A percentile compares a stretch with the other conserved stretches of the same genome.
Conservation (phyloP, 2,113 vertebrate genomes). For the Silurus glanis region DNA sequence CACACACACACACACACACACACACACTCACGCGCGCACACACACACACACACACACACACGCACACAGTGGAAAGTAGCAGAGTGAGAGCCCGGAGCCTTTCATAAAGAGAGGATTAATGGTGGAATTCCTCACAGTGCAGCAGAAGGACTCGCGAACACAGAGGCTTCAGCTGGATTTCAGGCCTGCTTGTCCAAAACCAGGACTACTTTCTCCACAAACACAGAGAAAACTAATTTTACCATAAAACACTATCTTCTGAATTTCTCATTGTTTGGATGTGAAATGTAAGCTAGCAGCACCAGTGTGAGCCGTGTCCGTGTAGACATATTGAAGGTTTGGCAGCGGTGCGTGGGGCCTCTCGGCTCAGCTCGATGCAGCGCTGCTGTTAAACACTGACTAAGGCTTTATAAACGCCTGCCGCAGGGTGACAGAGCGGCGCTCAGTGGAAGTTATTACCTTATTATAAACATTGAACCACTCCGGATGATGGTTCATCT, state of each 20-base stretch:
- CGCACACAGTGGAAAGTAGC: conserved; percentile 14
- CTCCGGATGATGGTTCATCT: conserved; percentile 88
- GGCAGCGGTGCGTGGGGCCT: conserved; percentile 7
- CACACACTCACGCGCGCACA: neutral
- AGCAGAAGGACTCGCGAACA: neutral
- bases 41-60: conserved; percentile 1
- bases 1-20: neutral
- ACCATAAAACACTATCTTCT: conserved; percentile 5
- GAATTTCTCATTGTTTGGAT: neutral
- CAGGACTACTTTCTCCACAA: neutral
- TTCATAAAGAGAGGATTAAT: conserved; percentile 28
- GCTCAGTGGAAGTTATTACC: conserved; percentile 64
- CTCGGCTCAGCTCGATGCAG: neutral
- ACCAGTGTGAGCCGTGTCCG: neutral
- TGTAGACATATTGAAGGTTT: neutral
- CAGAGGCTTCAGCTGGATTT: neutral
- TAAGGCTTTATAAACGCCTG: conserved; percentile 4
- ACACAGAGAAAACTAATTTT: neutral
- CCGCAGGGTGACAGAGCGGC: neutral
- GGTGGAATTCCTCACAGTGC: conserved; percentile 15
- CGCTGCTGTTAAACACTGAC: conserved; percentile 7
- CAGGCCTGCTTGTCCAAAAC: neutral
- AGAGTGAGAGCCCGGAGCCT: neutral
- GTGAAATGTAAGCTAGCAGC: neutral
- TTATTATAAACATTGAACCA: conserved; percentile 90